phyloP scores from a whole-genome alignment of 2,113 vertebrate genomes.

The Loxodonta africana region DNA sequence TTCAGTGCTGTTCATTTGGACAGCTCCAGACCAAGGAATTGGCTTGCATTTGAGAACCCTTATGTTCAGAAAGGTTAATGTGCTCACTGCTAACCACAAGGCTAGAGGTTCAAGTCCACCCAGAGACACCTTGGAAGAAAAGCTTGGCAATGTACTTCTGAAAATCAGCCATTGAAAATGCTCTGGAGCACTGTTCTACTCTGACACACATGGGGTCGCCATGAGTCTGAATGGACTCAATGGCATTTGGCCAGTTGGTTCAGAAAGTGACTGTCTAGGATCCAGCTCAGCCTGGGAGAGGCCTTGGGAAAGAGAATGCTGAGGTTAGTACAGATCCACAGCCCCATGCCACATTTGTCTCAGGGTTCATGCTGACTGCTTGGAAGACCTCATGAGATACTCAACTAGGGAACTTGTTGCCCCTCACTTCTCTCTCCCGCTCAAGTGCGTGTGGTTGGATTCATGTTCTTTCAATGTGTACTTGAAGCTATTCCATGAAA shows the following conservation, averaged over 20 bases:
- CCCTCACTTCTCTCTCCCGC: not conserved
- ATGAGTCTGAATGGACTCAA: not conserved
- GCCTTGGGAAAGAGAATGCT: not conserved
- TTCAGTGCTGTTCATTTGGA: not conserved
- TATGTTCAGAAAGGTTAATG: conserved; percentile 4
- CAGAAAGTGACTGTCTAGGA: not conserved
- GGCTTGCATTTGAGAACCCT: not conserved
- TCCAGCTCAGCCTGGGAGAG: not conserved
- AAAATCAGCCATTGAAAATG: not conserved
- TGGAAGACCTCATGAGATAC: not conserved
- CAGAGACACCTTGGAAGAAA: not conserved
- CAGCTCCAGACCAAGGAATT: not conserved
- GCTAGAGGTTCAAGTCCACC: not conserved
- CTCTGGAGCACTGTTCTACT: not conserved
- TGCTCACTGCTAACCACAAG: not conserved
- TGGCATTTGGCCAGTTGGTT: not conserved
- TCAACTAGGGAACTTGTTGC: not conserved
- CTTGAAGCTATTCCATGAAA: not conserved
- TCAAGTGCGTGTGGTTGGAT: not conserved
- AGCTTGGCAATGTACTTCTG: not conserved
- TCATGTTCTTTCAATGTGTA: not conserved
- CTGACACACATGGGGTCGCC: not conserved
- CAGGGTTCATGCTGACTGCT: not conserved
- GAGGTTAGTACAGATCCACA: too few species aligned
- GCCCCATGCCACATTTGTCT: not conserved